Base-by-base conservation (phyloP, 2,888 invertebrate species). In the Sphaerophoria taeniata region DNA sequence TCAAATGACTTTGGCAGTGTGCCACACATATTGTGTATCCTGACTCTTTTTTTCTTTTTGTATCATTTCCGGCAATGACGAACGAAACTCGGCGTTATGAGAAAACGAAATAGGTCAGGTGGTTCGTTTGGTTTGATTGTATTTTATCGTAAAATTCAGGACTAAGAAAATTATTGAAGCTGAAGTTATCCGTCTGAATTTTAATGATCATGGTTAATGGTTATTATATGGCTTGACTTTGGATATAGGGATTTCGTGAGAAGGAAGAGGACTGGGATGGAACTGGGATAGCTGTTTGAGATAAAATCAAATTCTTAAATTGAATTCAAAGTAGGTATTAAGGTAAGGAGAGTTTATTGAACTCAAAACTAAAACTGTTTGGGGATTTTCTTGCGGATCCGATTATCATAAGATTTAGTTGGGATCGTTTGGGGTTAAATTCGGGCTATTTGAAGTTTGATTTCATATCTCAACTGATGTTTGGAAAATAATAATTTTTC, bases 71-170 rank as follows among this genome's bases (percentile, higher is more conserved):
- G 36, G 31, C 43, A 11, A 55, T 49, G 63, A 39, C 24, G 60
- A 53, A 36, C 16, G 24, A 16, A 67, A 39, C 4, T 53, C 5
- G 51, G 43, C 3, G 39, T 7, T 39, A 39, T 39, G 39, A 12
- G 4, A 12, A 43, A 55, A 3, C 45, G 43, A 82, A 77, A 69
- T 82, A 67, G 82, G 77, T 82, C 77, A 77, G 60, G 65, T 53
- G 70, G 14, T 63, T 56, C 9, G 31, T 75, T 58, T 81, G 0
- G 43, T 9, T 9, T 9, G 43, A 9, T 43, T 11, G 69, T 55
- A 75, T 69, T 60, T 79, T 60, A 61, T 58, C 49, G 49, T 67
- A 33, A 53, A 24, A 43, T 43, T 67, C 47, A 56, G 60, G 39
- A 36, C 24, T 36, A 47, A 31, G 45, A n/a, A n/a, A 1, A 12